Evolutionary conservation across 2,797 vertebrate genomes (phyloP), one percentile per base, ranked within the genome.

Genomic region (Podarcis siculus): DNA sequence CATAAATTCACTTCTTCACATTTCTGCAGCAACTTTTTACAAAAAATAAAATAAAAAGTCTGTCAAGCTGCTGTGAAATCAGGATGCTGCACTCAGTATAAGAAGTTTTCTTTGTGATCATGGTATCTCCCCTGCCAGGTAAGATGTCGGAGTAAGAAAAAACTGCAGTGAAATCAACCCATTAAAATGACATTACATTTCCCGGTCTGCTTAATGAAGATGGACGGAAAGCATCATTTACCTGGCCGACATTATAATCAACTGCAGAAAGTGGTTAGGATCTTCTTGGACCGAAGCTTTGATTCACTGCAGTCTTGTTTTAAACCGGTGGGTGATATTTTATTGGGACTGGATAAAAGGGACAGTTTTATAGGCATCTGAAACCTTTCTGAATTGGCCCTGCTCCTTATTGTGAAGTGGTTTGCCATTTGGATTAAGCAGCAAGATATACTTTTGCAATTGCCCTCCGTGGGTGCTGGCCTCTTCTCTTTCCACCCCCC

Each of bases 281-380:
- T 81, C 8, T 42, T 67, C 76, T 61, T 77, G 91, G 85, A 27
- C 25, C 39, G 21, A 93, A 86, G 2, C 64, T 90, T 89, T 84
- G 92, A 79, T 86, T 80, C 66, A 86, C 55, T 79, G 61, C 71
- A 86, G 35, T 66, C 83, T 87, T 87, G 37, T 72, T 93, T 92
- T 69, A 83, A 87, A 67, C 13, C 37, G 92, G 79, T 61, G 87
- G 89, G 73, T 45, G 90, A 8, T 89, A 92, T 91, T 94, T 95
- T 83, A 87, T 77, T 75, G 32, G n/a, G 91, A 86, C 89, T 79
- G 61, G 85, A 23, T 83, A 93, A 87, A 64, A 25, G 72, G 91
- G 86, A 80, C 91, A 90, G 58, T 86, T 95, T 71, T 82, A 90
- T 75, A 90, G 78, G 76, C 79, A 90, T 67, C 30, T 37, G 45